phyloP scores from a whole-genome alignment of 2,113 vertebrate species.

The Columba livia region DNA sequence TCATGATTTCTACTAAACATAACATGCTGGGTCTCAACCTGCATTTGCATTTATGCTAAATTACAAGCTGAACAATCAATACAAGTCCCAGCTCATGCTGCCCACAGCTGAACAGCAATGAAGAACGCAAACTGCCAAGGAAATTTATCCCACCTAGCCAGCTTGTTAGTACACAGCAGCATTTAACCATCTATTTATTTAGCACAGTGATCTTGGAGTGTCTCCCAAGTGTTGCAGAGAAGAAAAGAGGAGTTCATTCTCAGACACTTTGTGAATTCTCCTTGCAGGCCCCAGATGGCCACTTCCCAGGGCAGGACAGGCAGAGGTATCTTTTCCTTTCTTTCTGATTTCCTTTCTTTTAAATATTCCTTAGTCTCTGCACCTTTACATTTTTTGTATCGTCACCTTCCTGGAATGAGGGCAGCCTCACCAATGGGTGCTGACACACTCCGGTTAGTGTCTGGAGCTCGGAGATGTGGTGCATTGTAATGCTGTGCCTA shows the following conservation, averaged over 20 bases:
- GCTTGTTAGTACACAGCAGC: not conserved
- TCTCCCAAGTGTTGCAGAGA: not conserved
- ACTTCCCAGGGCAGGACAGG: not conserved
- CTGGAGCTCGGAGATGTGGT: not conserved
- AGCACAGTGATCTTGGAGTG: not conserved
- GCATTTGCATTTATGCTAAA: conserved; percentile 71
- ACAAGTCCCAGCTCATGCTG: not conserved
- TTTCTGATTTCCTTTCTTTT: not conserved
- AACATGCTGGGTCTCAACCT: conserved; percentile 67
- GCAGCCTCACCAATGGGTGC: not conserved
- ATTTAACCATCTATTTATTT: not conserved
- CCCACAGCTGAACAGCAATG: not conserved
- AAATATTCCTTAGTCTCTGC: no score
- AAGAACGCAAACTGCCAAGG: not conserved
- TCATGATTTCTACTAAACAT: conserved; percentile 64
- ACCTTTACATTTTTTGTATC: not conserved
- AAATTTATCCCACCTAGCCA: not conserved
- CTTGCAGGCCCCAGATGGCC: not conserved
- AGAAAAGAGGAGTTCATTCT: not conserved
- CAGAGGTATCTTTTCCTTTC: not conserved
- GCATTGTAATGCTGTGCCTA: not conserved
- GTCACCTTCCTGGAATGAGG: not conserved
- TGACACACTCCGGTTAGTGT: rapidly evolving
- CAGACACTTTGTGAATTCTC: not conserved
- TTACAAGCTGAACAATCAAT: conserved; percentile 21